phyloP scores from a whole-genome alignment of 2,113 vertebrate species.

The Chloroceryle aenea region DNA sequence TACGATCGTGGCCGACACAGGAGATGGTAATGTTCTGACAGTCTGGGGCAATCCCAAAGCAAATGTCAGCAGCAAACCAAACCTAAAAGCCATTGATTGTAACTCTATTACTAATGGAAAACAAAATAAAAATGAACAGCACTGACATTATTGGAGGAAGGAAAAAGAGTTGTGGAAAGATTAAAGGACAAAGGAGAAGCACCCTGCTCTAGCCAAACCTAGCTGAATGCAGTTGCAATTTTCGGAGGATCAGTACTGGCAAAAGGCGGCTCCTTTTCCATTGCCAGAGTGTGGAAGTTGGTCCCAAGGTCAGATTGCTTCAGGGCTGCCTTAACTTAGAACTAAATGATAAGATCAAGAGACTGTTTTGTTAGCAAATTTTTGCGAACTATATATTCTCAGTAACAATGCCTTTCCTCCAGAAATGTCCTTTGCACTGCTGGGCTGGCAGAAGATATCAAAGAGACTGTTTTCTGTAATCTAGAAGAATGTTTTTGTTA shows the following conservation, averaged over 20 bases:
- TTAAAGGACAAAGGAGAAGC: not conserved
- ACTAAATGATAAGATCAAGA: not conserved
- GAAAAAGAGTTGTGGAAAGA: not conserved
- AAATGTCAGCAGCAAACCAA: not conserved
- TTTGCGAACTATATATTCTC: not conserved
- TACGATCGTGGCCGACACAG: not conserved
- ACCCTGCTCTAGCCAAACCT: not conserved
- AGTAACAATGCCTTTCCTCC: not conserved
- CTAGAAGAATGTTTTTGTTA: not conserved
- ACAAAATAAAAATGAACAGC: not conserved
- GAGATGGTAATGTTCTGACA: not conserved
- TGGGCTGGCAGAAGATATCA: not conserved
- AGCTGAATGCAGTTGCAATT: not conserved
- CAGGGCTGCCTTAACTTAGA: not conserved
- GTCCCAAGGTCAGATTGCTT: not conserved
- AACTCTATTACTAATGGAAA: not conserved
- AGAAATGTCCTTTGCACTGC: not conserved
- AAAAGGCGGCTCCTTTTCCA: not conserved
- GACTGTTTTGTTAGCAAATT: not conserved
- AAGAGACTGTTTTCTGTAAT: not conserved
- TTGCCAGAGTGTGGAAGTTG: not conserved
- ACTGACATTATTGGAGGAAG: not conserved
- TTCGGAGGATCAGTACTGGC: not conserved
- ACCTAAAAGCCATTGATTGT: not conserved
- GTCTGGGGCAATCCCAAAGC: not conserved